Percentiles rank a stretch among this genome's conserved stretches.
Evolutionary conservation across 2,113 vertebrate genomes (phyloP).

Genomic region (Acrocephalus arundinaceus): DNA sequence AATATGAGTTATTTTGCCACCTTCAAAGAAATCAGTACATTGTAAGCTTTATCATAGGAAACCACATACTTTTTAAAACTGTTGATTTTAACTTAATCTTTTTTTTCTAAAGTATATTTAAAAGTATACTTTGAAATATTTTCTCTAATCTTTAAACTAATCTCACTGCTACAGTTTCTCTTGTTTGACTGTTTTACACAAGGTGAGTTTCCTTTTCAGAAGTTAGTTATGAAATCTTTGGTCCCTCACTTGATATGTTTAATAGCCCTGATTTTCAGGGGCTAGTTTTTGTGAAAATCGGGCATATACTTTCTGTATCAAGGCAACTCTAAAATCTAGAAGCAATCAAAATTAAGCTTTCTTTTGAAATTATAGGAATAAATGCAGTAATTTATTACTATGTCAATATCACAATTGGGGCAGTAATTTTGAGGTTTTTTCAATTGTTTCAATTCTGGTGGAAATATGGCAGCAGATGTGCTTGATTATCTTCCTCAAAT

Average conservation of each 20-base stretch:
- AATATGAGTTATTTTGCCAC: not conserved
- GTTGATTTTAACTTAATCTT: not conserved
- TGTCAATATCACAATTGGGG: not conserved
- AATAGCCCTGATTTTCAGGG: not conserved
- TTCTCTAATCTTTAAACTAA: not conserved
- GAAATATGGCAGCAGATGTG: not conserved
- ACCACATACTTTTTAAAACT: not conserved
- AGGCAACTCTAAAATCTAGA: not conserved
- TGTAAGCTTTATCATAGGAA: not conserved
- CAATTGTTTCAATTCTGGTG: not conserved
- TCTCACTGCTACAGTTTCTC: not conserved
- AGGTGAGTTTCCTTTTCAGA: not conserved
- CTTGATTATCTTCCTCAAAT: not conserved
- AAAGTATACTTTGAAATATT: not conserved
- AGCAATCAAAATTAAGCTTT: not conserved
- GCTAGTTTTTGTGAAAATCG: not conserved
- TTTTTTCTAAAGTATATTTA: not conserved
- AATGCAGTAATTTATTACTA: not conserved
- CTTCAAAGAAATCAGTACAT: not conserved
- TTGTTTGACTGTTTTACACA: not conserved
- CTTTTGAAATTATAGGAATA: not conserved
- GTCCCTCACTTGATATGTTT: not conserved
- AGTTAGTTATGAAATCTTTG: not conserved
- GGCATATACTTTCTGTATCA: not conserved
- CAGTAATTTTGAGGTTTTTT: not conserved